Base-by-base conservation (phyloP, 1,140 invertebrate genomes). In the Brachionus koreanus region DNA sequence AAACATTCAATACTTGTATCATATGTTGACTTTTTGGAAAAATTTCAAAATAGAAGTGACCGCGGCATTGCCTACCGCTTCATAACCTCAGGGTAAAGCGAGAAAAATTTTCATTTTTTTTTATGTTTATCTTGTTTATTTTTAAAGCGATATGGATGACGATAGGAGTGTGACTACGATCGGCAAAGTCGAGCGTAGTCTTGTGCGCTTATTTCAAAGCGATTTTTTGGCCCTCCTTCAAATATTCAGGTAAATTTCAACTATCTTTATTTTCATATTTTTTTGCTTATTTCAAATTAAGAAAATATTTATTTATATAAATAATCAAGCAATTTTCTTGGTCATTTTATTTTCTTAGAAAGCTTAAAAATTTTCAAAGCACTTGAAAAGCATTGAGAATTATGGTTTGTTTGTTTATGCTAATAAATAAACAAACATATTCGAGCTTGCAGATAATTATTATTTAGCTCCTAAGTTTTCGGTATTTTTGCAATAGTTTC, bases 181-280 rank as follows among this genome's bases (percentile, higher is more conserved):
- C 37, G 67, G 43, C 6, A 52, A 12, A 23, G 83, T 88, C 5
- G 87, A 88, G 76, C 75, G 85, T 37, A 86, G 87, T 77, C 83
- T 88, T 0, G 85, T 87, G 84, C 87, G 86, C 65, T 86, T 88
- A 86, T 88, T 88, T 84, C 87, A 88, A 85, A 84, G 85, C 77
- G 87, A 88, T 81, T 88, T 88, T 85, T 84, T 88, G 25, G 85
- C 86, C 6, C 83, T 88, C n/a, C 84, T 88, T n/a, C 87, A 86
- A 37, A 87, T 84, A n/a, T 88, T 88, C 83, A 87, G 87, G 87
- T 88, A 85, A 85, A 85, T 85, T 13, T 25, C n/a, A 52, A 52
- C n/a, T 12, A 23, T 9, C 7, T 19, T 67, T 9, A 4, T 16
- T 49, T 7, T 65, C n/a, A 29, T 61, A n/a, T 4, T 13, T 49